These are phyloP conservation scores for Pterostichus niger DNA, from an alignment of 2,888 invertebrate genomes.

Conservation along the genomic window DNA sequence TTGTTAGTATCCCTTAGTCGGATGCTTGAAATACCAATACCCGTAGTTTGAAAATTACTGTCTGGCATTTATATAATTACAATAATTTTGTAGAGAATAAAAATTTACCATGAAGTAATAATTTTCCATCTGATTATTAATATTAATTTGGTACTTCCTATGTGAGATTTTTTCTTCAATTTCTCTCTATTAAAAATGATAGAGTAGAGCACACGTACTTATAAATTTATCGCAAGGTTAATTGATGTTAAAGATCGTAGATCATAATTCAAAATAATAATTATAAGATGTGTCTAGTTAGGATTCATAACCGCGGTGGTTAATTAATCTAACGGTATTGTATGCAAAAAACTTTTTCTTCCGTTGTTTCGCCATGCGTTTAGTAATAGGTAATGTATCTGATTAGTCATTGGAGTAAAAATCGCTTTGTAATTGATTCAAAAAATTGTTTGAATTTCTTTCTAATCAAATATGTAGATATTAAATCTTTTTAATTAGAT, in stretches of 20 bases:
- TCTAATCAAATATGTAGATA: slow-evolving; percentile 25
- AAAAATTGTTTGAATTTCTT: slow-evolving; percentile 30
- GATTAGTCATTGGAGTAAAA: slow-evolving; percentile 19
- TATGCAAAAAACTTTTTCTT: slow-evolving; percentile 20
- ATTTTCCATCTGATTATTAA: slow-evolving; percentile 1
- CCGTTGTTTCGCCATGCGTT: not conserved
- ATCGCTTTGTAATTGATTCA: slow-evolving; percentile 24
- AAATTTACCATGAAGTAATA: no score
- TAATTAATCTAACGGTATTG: slow-evolving; percentile 44
- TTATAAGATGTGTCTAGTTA: slow-evolving; percentile 16
- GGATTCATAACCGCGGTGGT: slow-evolving; percentile 21
- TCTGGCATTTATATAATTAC: no score
- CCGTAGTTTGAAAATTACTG: no score
- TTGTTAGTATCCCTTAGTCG: no score
- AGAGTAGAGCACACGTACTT: not conserved
- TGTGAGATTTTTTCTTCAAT: not conserved
- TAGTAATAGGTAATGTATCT: slow-evolving; percentile 29
- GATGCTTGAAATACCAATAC: no score
- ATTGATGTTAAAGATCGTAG: slow-evolving; percentile 39
- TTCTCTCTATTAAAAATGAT: no score
- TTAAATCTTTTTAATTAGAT: slow-evolving; percentile 19
- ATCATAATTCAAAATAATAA: slow-evolving; percentile 40
- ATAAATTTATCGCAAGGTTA: slow-evolving; percentile 35
- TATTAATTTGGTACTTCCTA: not conserved
- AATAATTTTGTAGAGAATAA: no score